Base-by-base conservation (phyloP, 2,113 vertebrate species). In the Urocitellus parryii region DNA sequence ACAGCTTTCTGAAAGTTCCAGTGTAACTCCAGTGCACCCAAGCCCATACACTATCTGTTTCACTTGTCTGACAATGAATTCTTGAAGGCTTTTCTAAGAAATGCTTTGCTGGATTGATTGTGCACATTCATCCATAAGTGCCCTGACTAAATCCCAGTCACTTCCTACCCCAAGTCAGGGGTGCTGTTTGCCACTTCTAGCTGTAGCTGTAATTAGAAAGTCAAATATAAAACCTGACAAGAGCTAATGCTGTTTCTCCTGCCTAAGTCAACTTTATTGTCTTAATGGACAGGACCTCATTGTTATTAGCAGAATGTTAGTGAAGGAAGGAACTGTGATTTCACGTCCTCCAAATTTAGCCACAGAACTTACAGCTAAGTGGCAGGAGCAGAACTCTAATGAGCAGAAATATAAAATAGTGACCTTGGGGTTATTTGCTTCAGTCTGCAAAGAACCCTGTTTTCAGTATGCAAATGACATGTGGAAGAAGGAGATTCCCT, bases 401-500 rank as follows among this genome's bases (percentile, higher is more conserved):
- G 77, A 88, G 58, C 27, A 53, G 61, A 37, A 29, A 13, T 39
- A 42, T 63, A 16, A 63, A 61, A 20, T 17, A 34, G 13, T 27
- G 58, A 80, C 25, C 51, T 16, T 4, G 18, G 10, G 58, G 5
- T 24, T 45, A 22, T 37, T 61, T 5, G 24, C 4, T 12, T 27
- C 16, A 27, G 27, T 25, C 72, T 12, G 3, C 39, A 63, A 80
- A 67, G 56, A 58, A 58, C 20, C 56, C 20, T 20, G 20, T 58
- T 58, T 56, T 58, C 56, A 58, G 20, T 20, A 13, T 18, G 12
- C 27, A 48, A 51, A 65, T 51, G 45, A 29, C 20, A 5, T 4
- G 1, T 5, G 2, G 11, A 37, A 1, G 14, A 18, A 51, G 14
- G 22, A 4, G 2, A 5, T 4, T 65, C 5, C 2, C 29, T 39